Conservation (phyloP, 2,113 vertebrate genomes). For the Meriones unguiculatus region DNA sequence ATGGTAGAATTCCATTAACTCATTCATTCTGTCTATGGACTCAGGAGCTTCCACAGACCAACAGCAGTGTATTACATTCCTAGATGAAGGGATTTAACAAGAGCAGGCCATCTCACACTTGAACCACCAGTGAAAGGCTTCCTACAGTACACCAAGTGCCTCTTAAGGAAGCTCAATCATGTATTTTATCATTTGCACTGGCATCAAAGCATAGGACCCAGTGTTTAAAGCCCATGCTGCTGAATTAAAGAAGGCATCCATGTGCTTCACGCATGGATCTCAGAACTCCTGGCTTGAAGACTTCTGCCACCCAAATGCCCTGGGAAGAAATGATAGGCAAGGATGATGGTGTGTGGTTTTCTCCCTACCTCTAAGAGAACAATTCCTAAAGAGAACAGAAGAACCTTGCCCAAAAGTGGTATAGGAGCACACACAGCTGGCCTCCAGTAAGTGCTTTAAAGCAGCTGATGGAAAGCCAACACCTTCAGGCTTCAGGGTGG, state of each 20-base stretch:
- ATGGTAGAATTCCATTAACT: not conserved
- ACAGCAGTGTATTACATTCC: not conserved
- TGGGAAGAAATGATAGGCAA: not conserved
- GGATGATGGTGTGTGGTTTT: not conserved
- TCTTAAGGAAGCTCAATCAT: not conserved
- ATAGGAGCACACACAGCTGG: not conserved
- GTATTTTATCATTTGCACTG: not conserved
- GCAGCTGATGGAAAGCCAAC: slow-evolving; percentile 7
- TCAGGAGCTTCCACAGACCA: not conserved
- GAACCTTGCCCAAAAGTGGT: not conserved
- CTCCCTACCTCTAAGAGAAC: not conserved
- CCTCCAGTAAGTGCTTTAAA: slow-evolving; percentile 43
- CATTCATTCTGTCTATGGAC: not conserved
- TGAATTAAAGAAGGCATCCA: not conserved
- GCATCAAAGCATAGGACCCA: not conserved
- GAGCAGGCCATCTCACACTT: not conserved
- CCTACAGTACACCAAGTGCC: not conserved
- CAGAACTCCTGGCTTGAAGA: not conserved
- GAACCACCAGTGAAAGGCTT: slow-evolving; percentile 12
- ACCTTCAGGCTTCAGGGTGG: not conserved
- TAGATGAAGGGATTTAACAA: slow-evolving; percentile 12
- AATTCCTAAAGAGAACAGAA: not conserved
- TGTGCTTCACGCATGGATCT: not conserved
- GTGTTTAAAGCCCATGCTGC: not conserved
- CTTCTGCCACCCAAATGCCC: not conserved